Conservation (phyloP, 2,113 vertebrate genomes). For the Ctenomys sociabilis region DNA sequence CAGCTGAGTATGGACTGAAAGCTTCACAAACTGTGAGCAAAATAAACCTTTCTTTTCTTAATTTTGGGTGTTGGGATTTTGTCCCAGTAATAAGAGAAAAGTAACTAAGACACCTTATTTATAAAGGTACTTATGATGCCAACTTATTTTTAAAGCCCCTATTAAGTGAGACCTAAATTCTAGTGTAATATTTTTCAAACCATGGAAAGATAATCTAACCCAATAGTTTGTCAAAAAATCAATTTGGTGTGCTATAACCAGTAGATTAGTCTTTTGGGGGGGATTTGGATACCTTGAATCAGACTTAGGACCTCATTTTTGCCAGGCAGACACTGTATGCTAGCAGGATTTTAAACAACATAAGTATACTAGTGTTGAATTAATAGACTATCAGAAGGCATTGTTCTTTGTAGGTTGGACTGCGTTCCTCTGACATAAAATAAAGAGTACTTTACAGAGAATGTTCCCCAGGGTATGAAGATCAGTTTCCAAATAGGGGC, state of each 20-base stretch:
- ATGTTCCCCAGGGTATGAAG: neutral
- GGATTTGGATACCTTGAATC: too few species aligned
- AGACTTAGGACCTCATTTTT: too few species aligned
- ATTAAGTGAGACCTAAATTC: conserved; percentile 22
- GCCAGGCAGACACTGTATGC: too few species aligned
- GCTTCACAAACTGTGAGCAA: too few species aligned
- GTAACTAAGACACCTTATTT: neutral
- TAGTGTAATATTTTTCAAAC: conserved; percentile 1
- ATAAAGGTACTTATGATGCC: neutral
- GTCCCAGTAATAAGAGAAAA: too few species aligned
- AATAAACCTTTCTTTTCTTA: too few species aligned
- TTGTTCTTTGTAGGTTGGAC: neutral
- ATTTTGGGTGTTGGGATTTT: too few species aligned
- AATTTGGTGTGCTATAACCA: conserved; percentile 29
- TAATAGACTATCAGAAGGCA: conserved; percentile 25
- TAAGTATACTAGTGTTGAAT: conserved; percentile 56
- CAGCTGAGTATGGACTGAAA: too few species aligned
- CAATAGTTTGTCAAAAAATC: conserved; percentile 48
- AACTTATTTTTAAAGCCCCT: neutral
- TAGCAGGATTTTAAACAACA: neutral
- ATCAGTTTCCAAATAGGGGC: neutral
- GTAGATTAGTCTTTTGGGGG: neutral
- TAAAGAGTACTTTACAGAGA: conserved; percentile 54
- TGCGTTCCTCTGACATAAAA: conserved; percentile 43
- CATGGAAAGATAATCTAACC: conserved; percentile 7